Percentiles rank a stretch among this genome's conserved stretches.
These are phyloP conservation scores for Sarcophaga peregrina DNA, from an alignment of 1,140 invertebrate genomes.

Conservation along the genomic window DNA sequence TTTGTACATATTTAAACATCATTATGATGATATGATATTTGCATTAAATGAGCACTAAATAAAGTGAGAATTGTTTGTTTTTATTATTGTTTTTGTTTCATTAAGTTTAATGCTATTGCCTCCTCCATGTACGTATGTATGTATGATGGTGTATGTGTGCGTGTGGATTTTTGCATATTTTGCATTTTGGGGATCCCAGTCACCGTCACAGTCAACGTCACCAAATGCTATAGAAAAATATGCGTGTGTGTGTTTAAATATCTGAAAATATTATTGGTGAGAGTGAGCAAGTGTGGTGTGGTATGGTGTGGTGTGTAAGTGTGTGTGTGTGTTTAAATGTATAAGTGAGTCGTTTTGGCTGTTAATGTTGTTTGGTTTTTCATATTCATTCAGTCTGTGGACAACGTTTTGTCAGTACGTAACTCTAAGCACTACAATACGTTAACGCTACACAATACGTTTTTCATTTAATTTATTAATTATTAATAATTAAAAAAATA, in stretches of 20 bases:
- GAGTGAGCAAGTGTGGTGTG: neutral
- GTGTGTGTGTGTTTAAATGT: neutral
- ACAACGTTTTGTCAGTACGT: conserved; percentile 41
- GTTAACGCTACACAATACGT: neutral
- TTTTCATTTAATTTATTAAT: conserved; percentile 24
- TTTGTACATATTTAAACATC: conserved; percentile 34
- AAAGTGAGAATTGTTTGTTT: neutral
- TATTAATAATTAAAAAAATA: neutral
- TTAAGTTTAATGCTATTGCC: neutral
- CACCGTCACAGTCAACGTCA: neutral
- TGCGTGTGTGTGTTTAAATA: neutral
- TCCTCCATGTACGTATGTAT: neutral
- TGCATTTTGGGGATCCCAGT: conserved; percentile 24
- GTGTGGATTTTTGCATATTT: conserved; percentile 31
- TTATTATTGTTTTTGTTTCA: neutral
- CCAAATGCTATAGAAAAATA: neutral
- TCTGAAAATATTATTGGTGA: neutral
- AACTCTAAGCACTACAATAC: conserved; percentile 17
- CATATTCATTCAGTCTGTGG: conserved; percentile 38
- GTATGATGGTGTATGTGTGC: neutral
- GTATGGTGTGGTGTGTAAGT: neutral
- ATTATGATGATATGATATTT: conserved; percentile 27
- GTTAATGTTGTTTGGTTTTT: conserved; percentile 35
- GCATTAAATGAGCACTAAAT: conserved; percentile 27
- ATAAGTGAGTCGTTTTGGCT: neutral